Conservation (phyloP, 2,113 vertebrate genomes). For the Cygnus buccinator region DNA sequence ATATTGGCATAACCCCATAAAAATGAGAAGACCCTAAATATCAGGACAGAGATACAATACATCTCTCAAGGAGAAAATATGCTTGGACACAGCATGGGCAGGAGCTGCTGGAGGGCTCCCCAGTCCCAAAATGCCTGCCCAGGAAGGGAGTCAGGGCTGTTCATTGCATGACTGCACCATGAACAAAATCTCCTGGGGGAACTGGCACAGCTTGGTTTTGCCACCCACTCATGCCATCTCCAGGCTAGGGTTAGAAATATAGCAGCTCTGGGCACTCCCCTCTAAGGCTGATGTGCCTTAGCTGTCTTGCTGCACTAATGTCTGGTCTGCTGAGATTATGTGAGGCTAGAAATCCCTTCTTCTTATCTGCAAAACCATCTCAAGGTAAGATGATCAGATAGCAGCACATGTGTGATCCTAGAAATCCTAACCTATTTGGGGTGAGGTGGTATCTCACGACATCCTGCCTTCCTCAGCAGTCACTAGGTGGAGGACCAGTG, state of each 20-base stretch:
- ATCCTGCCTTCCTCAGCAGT: background rate
- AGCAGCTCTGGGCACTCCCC: background rate
- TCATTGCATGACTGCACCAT: background rate
- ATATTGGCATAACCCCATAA: background rate
- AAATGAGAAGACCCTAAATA: background rate
- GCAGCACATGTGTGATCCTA: background rate
- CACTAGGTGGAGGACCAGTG: background rate
- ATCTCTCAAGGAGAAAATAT: background rate
- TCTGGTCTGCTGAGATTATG: background rate
- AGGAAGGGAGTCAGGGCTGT: accelerated
- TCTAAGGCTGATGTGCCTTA: accelerated
- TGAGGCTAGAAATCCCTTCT: background rate
- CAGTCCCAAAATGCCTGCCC: background rate
- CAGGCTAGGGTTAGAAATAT: background rate
- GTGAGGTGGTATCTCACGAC: too few species aligned
- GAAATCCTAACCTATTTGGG: background rate
- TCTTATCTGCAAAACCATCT: background rate
- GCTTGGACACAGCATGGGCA: background rate
- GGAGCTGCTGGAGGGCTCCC: background rate
- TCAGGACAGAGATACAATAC: background rate
- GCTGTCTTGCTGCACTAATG: background rate
- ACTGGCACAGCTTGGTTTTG: background rate
- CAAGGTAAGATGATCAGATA: background rate
- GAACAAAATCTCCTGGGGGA: background rate
- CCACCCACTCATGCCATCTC: accelerated